These are phyloP conservation scores for Hipparchia sbordonii DNA, from an alignment of 2,888 invertebrate genomes.

Conservation along the genomic window DNA sequence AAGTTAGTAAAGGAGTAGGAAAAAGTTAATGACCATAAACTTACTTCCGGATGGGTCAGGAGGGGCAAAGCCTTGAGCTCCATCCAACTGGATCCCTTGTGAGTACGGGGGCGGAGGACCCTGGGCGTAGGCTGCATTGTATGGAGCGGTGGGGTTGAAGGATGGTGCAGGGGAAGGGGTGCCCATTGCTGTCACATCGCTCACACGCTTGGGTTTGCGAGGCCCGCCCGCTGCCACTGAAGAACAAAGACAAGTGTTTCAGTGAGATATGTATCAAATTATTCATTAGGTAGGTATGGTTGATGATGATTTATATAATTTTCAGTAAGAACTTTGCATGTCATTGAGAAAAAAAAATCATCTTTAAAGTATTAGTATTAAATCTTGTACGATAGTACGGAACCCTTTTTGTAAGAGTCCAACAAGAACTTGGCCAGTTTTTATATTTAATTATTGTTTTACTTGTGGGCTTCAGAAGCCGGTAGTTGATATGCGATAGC, in stretches of 20 bases:
- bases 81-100: conserved; percentile 71
- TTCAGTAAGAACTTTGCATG: no score
- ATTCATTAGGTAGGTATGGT: background rate
- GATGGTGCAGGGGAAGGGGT: conserved; percentile 69
- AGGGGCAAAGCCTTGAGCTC: conserved; percentile 58
- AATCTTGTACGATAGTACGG: no score
- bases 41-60: conserved; percentile 56
- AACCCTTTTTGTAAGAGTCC: no score
- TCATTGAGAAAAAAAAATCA: no score
- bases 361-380: no score
- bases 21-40: conserved; percentile 25
- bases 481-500: conserved; percentile 4
- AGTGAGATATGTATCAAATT: background rate
- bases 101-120: conserved; percentile 64
- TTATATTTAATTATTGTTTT: background rate
- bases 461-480: background rate
- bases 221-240: conserved; percentile 68
- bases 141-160: conserved; percentile 57
- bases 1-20: no score
- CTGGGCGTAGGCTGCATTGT: conserved; percentile 55
- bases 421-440: no score
- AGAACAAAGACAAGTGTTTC: background rate
- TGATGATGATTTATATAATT: no score
- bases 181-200: conserved; percentile 88
- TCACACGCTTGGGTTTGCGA: conserved; percentile 86